A percentile compares a stretch with the other conserved stretches of the same genome.
These are phyloP conservation scores for Aplodontia rufa DNA, from an alignment of 2,113 vertebrate genomes.

Conservation along the genomic window DNA sequence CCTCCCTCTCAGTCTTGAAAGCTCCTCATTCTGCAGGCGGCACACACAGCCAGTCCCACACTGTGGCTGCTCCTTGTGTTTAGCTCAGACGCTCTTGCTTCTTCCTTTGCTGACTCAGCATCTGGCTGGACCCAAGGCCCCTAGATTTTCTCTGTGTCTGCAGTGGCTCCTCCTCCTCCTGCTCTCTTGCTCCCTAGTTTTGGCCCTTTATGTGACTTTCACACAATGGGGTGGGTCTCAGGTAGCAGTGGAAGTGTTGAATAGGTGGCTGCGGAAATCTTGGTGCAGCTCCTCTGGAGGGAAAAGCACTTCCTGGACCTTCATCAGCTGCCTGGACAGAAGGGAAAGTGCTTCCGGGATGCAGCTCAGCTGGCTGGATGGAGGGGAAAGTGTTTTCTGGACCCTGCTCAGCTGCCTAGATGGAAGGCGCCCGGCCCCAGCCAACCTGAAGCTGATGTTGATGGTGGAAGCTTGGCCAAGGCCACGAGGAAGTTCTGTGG, in stretches of 20 bases:
- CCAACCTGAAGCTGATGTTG: not conserved
- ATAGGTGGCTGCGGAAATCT: conserved; percentile 64
- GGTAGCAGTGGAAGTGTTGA: too few relatives aligned
- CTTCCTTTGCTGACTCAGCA: not conserved
- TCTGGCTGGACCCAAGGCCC: not conserved
- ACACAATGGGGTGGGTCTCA: too few relatives aligned
- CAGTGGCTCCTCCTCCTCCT: conserved; percentile 26
- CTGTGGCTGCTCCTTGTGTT: too few relatives aligned
- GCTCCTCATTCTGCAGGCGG: not conserved
- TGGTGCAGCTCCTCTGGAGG: too few relatives aligned
- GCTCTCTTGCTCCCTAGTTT: not conserved
- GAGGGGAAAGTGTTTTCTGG: too few relatives aligned
- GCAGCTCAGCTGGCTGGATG: too few relatives aligned
- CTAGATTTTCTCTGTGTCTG: not conserved
- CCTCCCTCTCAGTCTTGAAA: not conserved
- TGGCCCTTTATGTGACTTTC: too few relatives aligned
- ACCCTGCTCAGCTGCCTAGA: too few relatives aligned
- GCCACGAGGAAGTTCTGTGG: not conserved
- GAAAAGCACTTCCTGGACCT: too few relatives aligned
- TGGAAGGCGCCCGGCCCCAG: not conserved
- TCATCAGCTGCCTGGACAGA: too few relatives aligned
- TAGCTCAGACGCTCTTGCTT: not conserved
- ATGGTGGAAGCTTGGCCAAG: not conserved
- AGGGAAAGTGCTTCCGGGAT: too few relatives aligned
- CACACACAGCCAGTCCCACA: not conserved